phyloP scores from a whole-genome alignment of 2,888 invertebrate species.

The Xylocampa areola region DNA sequence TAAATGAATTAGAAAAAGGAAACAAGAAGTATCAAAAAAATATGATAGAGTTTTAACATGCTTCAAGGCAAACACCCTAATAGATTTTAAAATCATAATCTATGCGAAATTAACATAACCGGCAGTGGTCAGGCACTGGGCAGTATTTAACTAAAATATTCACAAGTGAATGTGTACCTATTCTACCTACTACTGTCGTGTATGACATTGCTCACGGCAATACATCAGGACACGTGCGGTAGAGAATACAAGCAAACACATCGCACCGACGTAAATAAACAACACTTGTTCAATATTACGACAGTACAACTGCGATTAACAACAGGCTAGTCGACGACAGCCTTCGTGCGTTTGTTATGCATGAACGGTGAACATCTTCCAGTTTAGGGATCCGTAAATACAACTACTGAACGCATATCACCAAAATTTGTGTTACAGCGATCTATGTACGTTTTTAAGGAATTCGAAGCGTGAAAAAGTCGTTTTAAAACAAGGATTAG shows the following conservation, averaged over 20 bases:
- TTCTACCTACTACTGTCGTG: slow-evolving; percentile 3
- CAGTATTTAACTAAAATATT: slow-evolving; percentile 32
- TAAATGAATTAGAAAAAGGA: slow-evolving; percentile 18
- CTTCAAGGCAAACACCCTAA: slow-evolving; percentile 39
- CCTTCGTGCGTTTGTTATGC: slow-evolving; percentile 46
- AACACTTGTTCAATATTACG: slow-evolving; percentile 46
- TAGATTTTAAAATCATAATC: slow-evolving; percentile 24
- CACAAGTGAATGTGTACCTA: slow-evolving; percentile 21
- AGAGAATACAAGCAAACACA: slow-evolving; percentile 38
- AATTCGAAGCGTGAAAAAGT: too few relatives aligned
- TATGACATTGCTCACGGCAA: slow-evolving; percentile 9
- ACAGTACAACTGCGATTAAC: slow-evolving; percentile 24
- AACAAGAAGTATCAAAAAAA: slow-evolving; percentile 11
- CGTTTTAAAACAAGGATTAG: too few relatives aligned
- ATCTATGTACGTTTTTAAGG: background rate
- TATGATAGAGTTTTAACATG: slow-evolving; percentile 24
- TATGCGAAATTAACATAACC: slow-evolving; percentile 43
- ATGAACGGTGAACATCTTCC: slow-evolving; percentile 29
- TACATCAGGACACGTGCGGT: slow-evolving; percentile 21
- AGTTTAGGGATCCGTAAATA: slow-evolving; percentile 14
- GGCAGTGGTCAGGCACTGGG: slow-evolving; percentile 1
- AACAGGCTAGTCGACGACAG: slow-evolving; percentile 31
- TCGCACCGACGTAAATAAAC: slow-evolving; percentile 46
- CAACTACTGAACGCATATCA: slow-evolving; percentile 7
- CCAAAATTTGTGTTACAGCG: background rate